Evolutionary conservation across 2,113 vertebrate species (phyloP).

Genomic region (Lampris megalopsis): DNA sequence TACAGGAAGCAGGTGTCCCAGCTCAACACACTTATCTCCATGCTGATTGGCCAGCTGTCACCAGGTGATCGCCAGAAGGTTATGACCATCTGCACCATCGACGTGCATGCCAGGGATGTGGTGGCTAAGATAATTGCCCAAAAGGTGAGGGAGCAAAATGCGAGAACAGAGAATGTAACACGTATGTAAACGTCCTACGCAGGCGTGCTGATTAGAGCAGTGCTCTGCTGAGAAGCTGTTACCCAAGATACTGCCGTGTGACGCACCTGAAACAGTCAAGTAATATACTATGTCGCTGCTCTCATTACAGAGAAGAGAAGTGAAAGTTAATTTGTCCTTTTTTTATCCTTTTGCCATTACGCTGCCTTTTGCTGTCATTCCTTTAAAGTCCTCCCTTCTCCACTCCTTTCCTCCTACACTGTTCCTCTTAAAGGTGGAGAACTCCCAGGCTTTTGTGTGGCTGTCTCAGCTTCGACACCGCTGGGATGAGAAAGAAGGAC

Average conservation of each 20-base stretch:
- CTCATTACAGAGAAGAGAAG: conserved; percentile 51
- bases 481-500: conserved; percentile 89
- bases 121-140: conserved; percentile 93
- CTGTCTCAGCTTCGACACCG: conserved; percentile 94
- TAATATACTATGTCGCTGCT: conserved; percentile 28
- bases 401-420: background rate
- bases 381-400: conserved; percentile 19
- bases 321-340: conserved; percentile 29
- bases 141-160: conserved; percentile 82
- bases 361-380: background rate
- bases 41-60: conserved; percentile 93
- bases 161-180: background rate
- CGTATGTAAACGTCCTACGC: background rate
- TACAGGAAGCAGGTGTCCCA: conserved; percentile 94
- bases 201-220: conserved; percentile 4
- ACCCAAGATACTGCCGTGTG: conserved; percentile 19
- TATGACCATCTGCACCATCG: conserved; percentile 98
- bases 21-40: conserved; percentile 91
- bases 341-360: background rate
- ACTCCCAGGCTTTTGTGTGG: conserved; percentile 92
- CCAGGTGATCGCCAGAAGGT: conserved; percentile 93
- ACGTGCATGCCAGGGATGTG: conserved; percentile 95
- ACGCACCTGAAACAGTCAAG: conserved; percentile 38
- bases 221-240: conserved; percentile 30
- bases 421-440: conserved; percentile 86